A percentile compares a stretch with the other conserved stretches of the same genome.
These are phyloP conservation scores for Microplitis mediator DNA, from an alignment of 1,140 invertebrate species.

Conservation along the genomic window DNA sequence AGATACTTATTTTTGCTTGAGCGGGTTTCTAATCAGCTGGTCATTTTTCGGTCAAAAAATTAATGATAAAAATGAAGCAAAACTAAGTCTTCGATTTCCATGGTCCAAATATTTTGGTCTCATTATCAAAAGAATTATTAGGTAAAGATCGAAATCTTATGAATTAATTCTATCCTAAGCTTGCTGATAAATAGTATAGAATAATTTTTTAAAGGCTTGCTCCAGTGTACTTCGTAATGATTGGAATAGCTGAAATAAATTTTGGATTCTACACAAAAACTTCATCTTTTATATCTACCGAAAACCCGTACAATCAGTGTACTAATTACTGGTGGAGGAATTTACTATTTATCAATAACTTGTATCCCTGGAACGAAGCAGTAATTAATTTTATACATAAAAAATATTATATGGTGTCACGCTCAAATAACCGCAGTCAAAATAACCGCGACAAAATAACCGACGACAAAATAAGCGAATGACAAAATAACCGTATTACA, in stretches of 20 bases:
- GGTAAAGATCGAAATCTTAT: no score
- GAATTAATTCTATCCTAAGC: no score
- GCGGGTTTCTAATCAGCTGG: constrained; percentile 59
- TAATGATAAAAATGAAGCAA: constrained; percentile 35
- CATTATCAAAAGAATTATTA: constrained; percentile 49
- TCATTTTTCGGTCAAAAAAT: constrained; percentile 46
- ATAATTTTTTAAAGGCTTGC: constrained; percentile 54
- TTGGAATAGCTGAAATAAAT: constrained; percentile 62
- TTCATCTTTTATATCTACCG: constrained; percentile 62
- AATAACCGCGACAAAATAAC: no score
- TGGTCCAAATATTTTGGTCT: constrained; percentile 44
- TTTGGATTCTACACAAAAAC: constrained; percentile 58
- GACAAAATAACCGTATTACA: no score
- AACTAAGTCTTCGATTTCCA: constrained; percentile 40
- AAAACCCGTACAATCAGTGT: constrained; percentile 62
- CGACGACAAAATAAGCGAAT: no score
- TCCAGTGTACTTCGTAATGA: constrained; percentile 63
- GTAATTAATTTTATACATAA: no score
- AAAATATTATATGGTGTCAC: no score
- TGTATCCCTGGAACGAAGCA: constrained; percentile 60
- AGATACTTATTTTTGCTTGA: constrained; percentile 62
- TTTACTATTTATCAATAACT: constrained; percentile 69
- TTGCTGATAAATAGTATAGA: background rate
- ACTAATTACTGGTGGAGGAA: constrained; percentile 71
- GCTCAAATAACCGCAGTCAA: no score